These are phyloP conservation scores for Pygocentrus nattereri DNA, from an alignment of 2,797 vertebrate species.

Conservation along the genomic window DNA sequence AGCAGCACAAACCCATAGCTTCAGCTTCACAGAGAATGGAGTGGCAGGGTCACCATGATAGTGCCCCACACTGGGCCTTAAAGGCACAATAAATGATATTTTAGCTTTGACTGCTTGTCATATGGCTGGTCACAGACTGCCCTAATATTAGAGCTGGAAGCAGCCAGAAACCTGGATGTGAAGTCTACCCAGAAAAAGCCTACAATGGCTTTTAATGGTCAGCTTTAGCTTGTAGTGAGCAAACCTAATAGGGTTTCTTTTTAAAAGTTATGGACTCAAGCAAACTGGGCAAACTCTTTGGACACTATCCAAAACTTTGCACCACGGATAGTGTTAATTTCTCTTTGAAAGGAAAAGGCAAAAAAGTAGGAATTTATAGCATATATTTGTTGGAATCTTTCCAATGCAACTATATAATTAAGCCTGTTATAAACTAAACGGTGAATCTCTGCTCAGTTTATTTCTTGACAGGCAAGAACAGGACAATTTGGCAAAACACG, in stretches of 20 bases:
- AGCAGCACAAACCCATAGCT: not conserved
- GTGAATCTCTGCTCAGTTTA: not conserved
- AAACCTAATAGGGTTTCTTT: not conserved
- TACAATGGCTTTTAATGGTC: not conserved
- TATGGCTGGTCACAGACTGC: not conserved
- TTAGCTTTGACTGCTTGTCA: not conserved
- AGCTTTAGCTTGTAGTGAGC: not conserved
- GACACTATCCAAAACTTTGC: too few species aligned
- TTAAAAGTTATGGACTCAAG: not conserved
- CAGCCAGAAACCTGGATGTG: too few species aligned
- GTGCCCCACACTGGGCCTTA: not conserved
- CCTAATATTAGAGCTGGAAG: not conserved
- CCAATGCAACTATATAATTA: not conserved
- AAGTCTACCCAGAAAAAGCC: not conserved
- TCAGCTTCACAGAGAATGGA: not conserved
- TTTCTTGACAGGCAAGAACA: too few species aligned
- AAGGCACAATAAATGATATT: not conserved
- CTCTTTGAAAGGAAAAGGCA: too few species aligned
- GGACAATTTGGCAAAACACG: not conserved
- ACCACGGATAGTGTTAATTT: too few species aligned
- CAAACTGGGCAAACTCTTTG: too few species aligned
- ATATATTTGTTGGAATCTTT: not conserved
- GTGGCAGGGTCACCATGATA: not conserved
- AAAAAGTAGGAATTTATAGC: too few species aligned
- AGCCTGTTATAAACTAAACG: not conserved